These are phyloP conservation scores for Drosophila heteroneura DNA, from an alignment of 2,888 invertebrate genomes.

Conservation along the genomic window DNA sequence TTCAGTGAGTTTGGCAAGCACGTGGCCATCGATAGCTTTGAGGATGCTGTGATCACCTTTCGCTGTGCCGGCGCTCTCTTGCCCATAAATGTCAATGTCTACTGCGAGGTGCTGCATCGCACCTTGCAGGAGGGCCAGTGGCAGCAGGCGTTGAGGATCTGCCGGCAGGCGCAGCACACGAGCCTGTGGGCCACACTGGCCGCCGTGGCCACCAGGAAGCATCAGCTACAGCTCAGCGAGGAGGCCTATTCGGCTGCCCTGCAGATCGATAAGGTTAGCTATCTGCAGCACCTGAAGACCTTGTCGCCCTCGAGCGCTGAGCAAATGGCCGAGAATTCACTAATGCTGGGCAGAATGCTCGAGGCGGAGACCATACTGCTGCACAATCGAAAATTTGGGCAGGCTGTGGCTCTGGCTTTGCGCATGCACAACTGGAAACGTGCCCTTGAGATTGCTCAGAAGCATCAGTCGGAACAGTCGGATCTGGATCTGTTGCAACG, in stretches of 20 bases:
- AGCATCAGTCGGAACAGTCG: conserved; percentile 67
- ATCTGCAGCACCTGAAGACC: conserved; percentile 93
- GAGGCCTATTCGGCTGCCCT: conserved; percentile 97
- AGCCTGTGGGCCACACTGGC: conserved; percentile 98
- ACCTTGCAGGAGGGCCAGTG: conserved; percentile 92
- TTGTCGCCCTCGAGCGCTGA: conserved; percentile 83
- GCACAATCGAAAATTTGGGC: conserved; percentile 82
- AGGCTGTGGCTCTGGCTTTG: conserved; percentile 82
- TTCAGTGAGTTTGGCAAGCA: conserved; percentile 94
- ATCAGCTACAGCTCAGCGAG: conserved; percentile 95
- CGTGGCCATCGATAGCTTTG: conserved; percentile 92
- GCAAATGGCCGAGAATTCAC: conserved; percentile 85
- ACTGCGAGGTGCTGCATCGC: conserved; percentile 87
- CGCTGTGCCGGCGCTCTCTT: conserved; percentile 95
- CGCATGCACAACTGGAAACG: conserved; percentile 85
- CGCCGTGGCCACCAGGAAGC: conserved; percentile 94
- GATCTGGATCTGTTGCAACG: conserved; percentile 62
- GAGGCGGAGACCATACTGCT: conserved; percentile 85
- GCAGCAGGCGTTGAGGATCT: conserved; percentile 94
- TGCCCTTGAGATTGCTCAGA: conserved; percentile 83
- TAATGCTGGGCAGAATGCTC: conserved; percentile 83
- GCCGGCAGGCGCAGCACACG: conserved; percentile 86
- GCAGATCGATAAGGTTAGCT: conserved; percentile 94
- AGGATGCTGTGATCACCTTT: conserved; percentile 93
- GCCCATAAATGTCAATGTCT: conserved; percentile 83